phyloP scores from a whole-genome alignment of 2,797 vertebrate genomes.

The Manis javanica region DNA sequence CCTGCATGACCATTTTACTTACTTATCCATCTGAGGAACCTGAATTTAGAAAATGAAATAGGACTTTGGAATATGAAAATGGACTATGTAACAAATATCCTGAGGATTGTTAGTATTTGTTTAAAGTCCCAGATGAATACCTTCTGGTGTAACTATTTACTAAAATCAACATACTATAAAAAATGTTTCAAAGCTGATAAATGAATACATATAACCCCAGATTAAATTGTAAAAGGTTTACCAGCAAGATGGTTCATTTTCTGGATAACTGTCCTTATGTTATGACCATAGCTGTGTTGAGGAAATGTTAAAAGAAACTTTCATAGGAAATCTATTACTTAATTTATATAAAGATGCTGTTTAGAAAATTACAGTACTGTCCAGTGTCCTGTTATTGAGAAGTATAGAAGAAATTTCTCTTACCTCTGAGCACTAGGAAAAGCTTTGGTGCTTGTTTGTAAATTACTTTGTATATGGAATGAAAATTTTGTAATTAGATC shows the following conservation, averaged over 20 bases:
- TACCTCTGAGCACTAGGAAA: conserved; percentile 7
- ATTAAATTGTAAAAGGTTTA: neutral
- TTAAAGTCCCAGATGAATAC: neutral
- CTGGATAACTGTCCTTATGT: neutral
- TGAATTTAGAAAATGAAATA: conserved; percentile 39
- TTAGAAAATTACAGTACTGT: conserved; percentile 18
- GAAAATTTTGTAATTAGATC: conserved; percentile 42
- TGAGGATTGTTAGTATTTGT: conserved; percentile 15
- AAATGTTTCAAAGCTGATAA: no score
- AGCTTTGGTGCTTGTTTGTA: neutral
- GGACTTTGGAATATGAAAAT: conserved; percentile 51
- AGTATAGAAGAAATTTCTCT: conserved; percentile 1
- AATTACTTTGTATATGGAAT: neutral
- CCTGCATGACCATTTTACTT: neutral
- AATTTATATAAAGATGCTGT: conserved; percentile 10
- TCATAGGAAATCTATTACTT: neutral
- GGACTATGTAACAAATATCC: neutral
- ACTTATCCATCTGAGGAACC: neutral
- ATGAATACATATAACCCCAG: no score
- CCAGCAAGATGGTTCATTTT: conserved; percentile 20
- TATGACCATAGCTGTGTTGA: neutral
- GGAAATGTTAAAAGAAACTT: conserved; percentile 14
- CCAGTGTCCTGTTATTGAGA: conserved; percentile 26
- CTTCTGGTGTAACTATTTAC: no score
- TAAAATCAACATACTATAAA: no score